Evolutionary conservation across 1,140 invertebrate species (phyloP), one percentile per base, ranked within the genome.

Genomic region (Sipha flava): DNA sequence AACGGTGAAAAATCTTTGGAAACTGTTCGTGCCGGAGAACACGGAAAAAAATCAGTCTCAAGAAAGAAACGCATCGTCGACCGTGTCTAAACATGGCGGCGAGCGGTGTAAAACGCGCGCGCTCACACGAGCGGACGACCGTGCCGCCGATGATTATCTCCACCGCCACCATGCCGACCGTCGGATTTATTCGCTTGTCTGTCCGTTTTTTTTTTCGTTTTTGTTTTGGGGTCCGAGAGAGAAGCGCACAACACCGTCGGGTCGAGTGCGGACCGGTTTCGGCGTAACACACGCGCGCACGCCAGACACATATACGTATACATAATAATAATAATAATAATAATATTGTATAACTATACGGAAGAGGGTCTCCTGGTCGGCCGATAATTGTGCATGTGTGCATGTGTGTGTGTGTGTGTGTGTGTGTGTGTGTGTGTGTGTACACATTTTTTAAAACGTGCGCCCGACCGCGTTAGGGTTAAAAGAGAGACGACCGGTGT

Each of bases 111-210:
- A 73, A 73, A 52, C 45, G 54, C 70, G 47, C 40, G 21, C 45
- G 37, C 29, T 29, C 47, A 18, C n/a, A 26, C 34, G 34, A 12
- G 14, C 54, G 4, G 54, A 21, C 47, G 23, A n/a, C 59, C 43
- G 47, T 26, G 34, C 59, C 43, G 47, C 47, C 45, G 47, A 73
- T 73, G 70, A 73, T 73, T 73, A 73, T 73, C 70, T 73, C 47
- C 29, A 29, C 57, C 57, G 21, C 54, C 21, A 21, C 47, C 54
- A 5, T 18, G 31, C 31, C 26, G 29, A 1, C 70, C 70, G 49
- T 54, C 72, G 47, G 72, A 54, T 75, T 54, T 54, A 75, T 75
- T 75, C 72, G 72, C 72, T 75, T 37, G 72, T 75, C 72, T 73
- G 70, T 73, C 62, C 43, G 64, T 43, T 29, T 29, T 29, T 59